Percentiles rank a stretch among this genome's conserved stretches.
Conservation (phyloP, 2,888 invertebrate genomes). For the Leptinotarsa peninsularis region DNA sequence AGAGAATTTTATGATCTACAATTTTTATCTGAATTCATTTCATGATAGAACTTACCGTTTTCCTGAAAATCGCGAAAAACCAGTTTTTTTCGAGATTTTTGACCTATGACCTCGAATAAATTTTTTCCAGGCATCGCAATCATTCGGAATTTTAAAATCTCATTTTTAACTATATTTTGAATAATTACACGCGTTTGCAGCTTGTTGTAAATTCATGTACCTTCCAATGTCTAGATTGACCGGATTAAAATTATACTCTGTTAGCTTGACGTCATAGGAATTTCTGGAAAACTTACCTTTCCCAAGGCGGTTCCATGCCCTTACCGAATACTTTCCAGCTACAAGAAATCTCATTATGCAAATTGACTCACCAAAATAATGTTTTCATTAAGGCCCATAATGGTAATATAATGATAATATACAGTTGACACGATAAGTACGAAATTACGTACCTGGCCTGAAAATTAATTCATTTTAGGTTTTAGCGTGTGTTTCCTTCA, state of each 20-base stretch:
- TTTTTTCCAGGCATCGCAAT: too few species aligned
- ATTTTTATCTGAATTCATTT: too few species aligned
- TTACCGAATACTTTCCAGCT: not conserved
- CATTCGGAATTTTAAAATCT: too few species aligned
- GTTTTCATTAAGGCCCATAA: conserved; percentile 36
- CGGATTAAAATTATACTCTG: not conserved
- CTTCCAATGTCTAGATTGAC: too few species aligned
- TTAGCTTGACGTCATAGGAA: not conserved
- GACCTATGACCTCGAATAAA: too few species aligned
- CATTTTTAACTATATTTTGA: too few species aligned
- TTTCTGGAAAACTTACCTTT: conserved; percentile 7
- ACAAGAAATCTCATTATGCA: conserved; percentile 28
- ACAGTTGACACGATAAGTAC: conserved; percentile 41
- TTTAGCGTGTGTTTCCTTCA: conserved; percentile 13
- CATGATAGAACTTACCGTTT: too few species aligned
- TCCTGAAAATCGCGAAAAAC: too few species aligned
- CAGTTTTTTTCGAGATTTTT: too few species aligned
- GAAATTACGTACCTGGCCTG: conserved; percentile 35
- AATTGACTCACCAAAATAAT: conserved; percentile 34
- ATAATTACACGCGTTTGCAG: too few species aligned
- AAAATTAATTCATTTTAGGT: conserved; percentile 28
- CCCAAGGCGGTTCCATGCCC: not conserved
- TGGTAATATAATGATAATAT: conserved; percentile 39
- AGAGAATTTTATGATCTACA: too few species aligned
- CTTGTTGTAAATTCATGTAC: too few species aligned